Conservation (phyloP, 2,797 vertebrate species). For the Cryptoprocta ferox region DNA sequence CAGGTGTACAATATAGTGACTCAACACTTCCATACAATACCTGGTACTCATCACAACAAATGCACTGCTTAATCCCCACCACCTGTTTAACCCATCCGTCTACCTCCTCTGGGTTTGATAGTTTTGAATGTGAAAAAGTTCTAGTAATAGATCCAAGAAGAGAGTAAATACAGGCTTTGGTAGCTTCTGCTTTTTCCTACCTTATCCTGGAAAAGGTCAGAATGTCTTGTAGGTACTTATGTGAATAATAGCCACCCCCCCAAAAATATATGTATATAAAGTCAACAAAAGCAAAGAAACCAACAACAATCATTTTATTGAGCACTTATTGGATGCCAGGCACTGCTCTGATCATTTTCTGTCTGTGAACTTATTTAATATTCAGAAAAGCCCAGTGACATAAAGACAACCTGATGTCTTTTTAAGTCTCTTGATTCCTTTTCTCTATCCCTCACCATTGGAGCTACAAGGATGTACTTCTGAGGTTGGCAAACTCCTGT, state of each 20-base stretch:
- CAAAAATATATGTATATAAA: not conserved
- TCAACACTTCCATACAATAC: not conserved
- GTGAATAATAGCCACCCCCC: not conserved
- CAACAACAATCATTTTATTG: not conserved
- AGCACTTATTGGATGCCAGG: not conserved
- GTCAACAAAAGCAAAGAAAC: not conserved
- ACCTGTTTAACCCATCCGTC: not conserved
- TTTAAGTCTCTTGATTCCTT: not conserved
- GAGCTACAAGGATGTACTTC: not conserved
- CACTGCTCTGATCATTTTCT: not conserved
- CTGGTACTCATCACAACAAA: not conserved
- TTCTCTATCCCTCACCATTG: not conserved
- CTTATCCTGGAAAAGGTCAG: not conserved
- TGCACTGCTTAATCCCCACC: not conserved
- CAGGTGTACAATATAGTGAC: not conserved
- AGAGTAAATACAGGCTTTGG: not conserved
- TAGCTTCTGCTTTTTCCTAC: not conserved
- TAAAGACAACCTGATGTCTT: not conserved
- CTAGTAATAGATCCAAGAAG: not conserved
- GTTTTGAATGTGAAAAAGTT: not conserved
- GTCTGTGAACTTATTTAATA: not conserved
- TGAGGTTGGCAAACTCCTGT: not conserved
- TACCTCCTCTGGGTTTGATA: not conserved
- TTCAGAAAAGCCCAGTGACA: not conserved
- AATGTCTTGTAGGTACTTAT: not conserved